Percentiles rank a stretch among this genome's conserved stretches.
Conservation (phyloP, 1,140 invertebrate genomes). For the Rhynchophorus ferrugineus region DNA sequence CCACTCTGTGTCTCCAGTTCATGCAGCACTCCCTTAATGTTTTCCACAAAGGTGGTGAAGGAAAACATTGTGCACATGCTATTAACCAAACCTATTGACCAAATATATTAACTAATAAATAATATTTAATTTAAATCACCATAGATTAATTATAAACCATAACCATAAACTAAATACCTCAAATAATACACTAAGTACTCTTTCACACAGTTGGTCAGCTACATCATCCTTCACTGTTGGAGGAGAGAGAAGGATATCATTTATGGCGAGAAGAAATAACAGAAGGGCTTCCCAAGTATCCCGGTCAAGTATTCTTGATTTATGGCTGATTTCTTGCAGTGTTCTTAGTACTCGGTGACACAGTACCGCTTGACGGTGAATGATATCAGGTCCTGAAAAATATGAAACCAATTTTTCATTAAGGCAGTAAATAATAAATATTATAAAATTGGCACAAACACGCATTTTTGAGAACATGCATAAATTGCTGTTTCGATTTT, state of each 20-base stretch:
- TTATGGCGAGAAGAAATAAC: slow-evolving; percentile 85
- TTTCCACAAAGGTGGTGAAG: slow-evolving; percentile 91
- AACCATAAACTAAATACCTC: slow-evolving; percentile 48
- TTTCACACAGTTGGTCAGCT: slow-evolving; percentile 88
- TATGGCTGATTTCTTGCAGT: slow-evolving; percentile 78
- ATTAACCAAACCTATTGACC: slow-evolving; percentile 70
- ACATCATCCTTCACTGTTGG: slow-evolving; percentile 90
- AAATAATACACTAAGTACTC: slow-evolving; percentile 87
- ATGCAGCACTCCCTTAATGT: slow-evolving; percentile 87
- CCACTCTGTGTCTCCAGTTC: slow-evolving; percentile 87
- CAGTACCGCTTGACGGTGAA: slow-evolving; percentile 87
- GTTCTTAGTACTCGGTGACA: slow-evolving; percentile 91
- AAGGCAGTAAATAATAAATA: neutral
- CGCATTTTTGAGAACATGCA: too few relatives aligned
- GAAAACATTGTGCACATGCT: slow-evolving; percentile 83
- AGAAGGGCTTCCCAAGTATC: slow-evolving; percentile 89
- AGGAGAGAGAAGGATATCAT: slow-evolving; percentile 83
- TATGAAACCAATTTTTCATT: too few relatives aligned
- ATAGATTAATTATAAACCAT: slow-evolving; percentile 1
- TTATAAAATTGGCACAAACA: neutral
- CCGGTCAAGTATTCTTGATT: slow-evolving; percentile 66
- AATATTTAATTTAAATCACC: slow-evolving; percentile 6
- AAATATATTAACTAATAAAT: slow-evolving; percentile 5
- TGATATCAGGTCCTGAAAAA: slow-evolving; percentile 71
- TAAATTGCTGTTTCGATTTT: neutral